Evolutionary conservation across 2,113 vertebrate species (phyloP).

Genomic region (Donacobius atricapilla): DNA sequence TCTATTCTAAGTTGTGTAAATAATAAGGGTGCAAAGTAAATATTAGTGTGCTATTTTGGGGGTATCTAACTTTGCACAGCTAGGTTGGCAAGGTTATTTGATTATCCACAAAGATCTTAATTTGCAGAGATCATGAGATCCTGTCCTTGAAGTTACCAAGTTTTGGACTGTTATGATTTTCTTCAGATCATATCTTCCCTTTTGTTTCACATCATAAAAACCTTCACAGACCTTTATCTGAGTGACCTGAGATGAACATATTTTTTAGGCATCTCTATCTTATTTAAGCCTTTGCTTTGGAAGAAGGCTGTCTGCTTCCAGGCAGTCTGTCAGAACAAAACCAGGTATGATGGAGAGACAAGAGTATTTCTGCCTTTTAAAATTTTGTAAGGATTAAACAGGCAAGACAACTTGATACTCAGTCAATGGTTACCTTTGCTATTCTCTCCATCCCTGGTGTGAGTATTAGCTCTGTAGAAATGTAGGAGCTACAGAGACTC

Average conservation of each 20-base stretch:
- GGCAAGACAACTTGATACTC: neutral
- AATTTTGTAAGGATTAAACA: neutral
- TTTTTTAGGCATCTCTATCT: neutral
- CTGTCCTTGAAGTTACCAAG: neutral
- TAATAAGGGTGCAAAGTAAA: neutral
- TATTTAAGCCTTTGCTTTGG: neutral
- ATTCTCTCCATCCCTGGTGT: fast-evolving
- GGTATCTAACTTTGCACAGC: neutral
- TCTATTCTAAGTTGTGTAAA: neutral
- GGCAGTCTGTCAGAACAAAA: neutral
- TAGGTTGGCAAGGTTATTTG: neutral
- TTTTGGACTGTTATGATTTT: neutral
- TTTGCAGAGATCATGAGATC: neutral
- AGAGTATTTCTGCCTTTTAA: neutral
- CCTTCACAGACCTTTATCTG: neutral
- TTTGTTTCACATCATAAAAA: neutral
- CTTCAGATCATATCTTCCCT: neutral
- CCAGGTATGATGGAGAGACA: neutral
- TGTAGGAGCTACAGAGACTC: neutral
- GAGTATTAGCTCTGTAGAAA: neutral
- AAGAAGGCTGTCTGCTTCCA: neutral
- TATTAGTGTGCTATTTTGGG: neutral
- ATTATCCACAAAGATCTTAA: neutral
- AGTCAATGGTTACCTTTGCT: neutral
- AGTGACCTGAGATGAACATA: neutral